Base-by-base conservation (phyloP, 2,888 invertebrate genomes). In the Eledona agricola region DNA sequence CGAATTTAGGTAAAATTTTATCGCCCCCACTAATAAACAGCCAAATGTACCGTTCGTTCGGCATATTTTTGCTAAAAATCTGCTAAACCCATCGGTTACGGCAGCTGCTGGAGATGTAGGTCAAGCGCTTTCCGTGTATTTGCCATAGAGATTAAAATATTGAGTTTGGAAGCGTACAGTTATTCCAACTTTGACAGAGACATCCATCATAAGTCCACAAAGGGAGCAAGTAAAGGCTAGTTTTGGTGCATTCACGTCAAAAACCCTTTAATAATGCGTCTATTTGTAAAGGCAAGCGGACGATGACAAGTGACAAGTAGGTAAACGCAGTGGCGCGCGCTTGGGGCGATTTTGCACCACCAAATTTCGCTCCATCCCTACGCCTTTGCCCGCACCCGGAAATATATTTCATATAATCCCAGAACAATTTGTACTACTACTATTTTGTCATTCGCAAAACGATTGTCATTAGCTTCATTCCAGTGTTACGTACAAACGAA, bases 181-280 rank as follows among this genome's bases (percentile, higher is more conserved):
- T 70, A 70, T 68, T 66, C 65, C 67, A 58, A 60, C 62, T 65
- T 65, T 69, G 69, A 71, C 69, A 71, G 62, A 72, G 71, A 72
- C 72, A 74, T 75, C 74, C 72, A 74, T 75, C 75, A 74, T 75
- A 73, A 62, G 60, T 59, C 53, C 46, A 71, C 68, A 68, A 71
- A 67, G 60, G 62, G 42, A 16, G 58, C 55, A 69, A 71, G 67
- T 66, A 64, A 66, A 69, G 71, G 72, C 71, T 65, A 71, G 69
- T 70, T 70, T 64, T 69, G 62, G 70, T 62, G 65, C 70, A 65
- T 71, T 70, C 65, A 66, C 58, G 69, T 66, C 64, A 63, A 63
- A 67, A 66, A 69, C 70, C 72, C 73, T 71, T 72, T 63, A 58
- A 73, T 73, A 73, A 73, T 72, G 56, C 68, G 64, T 59, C 63